Conservation (phyloP, 2,797 vertebrate species). For the Tamandua tetradactyla region DNA sequence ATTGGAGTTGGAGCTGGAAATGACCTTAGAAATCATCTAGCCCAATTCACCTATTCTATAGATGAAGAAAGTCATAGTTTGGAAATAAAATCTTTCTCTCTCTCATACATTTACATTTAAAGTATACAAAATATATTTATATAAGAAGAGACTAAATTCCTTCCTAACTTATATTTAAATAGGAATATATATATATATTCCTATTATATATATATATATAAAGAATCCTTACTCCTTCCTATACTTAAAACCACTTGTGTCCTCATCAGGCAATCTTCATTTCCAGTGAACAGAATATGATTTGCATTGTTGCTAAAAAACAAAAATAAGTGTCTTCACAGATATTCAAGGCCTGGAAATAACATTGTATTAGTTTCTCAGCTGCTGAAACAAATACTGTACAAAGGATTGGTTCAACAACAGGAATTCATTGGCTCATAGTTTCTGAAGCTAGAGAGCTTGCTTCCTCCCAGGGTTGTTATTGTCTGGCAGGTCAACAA, state of each 20-base stretch:
- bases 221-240: neutral
- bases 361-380: no score
- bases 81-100: neutral
- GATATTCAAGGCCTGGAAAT: neutral
- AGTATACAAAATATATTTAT: neutral
- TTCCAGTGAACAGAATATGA: neutral
- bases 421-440: no score
- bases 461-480: no score
- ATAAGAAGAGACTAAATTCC: neutral
- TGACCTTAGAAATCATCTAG: slow-evolving; percentile 4
- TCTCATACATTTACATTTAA: neutral
- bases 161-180: no score
- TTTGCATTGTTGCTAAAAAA: neutral
- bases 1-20: neutral
- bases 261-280: neutral
- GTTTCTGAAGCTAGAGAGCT: no score
- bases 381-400: no score
- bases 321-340: neutral
- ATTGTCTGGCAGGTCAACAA: no score
- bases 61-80: neutral
- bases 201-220: no score
- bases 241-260: neutral
- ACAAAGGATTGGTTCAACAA: no score
- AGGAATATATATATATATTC: no score
- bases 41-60: neutral